phyloP scores from a whole-genome alignment of 2,113 vertebrate genomes.

The Crotalus horridus region DNA sequence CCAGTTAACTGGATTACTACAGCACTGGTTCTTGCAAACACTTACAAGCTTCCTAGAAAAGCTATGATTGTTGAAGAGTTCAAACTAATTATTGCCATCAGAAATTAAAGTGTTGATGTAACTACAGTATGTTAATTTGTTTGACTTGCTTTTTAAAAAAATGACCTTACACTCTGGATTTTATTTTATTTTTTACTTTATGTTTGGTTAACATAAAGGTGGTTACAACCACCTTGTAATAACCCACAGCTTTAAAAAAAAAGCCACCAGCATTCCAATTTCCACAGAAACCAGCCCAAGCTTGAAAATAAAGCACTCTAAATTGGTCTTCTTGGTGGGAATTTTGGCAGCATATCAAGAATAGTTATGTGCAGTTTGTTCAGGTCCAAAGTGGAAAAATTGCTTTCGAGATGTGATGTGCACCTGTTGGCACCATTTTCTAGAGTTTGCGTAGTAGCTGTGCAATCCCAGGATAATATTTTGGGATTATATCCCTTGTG shows the following conservation, averaged over 20 bases:
- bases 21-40: conserved; percentile 18
- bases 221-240: neutral
- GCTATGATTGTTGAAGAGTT: conserved; percentile 40
- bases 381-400: neutral
- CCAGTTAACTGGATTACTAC: conserved; percentile 34
- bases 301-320: conserved; percentile 46
- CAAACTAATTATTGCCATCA: conserved; percentile 35
- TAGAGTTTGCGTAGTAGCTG: neutral
- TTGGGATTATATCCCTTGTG: neutral
- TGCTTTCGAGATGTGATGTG: neutral
- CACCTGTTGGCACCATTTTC: neutral
- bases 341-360: conserved; percentile 2
- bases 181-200: neutral
- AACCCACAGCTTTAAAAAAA: conserved; percentile 12
- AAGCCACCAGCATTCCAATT: conserved; percentile 28
- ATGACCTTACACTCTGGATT: conserved; percentile 17
- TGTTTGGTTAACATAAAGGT: neutral
- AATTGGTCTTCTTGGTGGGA: conserved; percentile 53
- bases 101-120: conserved; percentile 11
- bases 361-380: neutral
- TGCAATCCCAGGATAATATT: neutral
- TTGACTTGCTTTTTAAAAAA: conserved; percentile 17
- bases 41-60: conserved; percentile 32
- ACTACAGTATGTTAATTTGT: conserved; percentile 10
- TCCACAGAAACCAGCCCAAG: conserved; percentile 38